Evolutionary conservation across 1,140 invertebrate species (phyloP).

Genomic region (Macrostomum lignano): DNA sequence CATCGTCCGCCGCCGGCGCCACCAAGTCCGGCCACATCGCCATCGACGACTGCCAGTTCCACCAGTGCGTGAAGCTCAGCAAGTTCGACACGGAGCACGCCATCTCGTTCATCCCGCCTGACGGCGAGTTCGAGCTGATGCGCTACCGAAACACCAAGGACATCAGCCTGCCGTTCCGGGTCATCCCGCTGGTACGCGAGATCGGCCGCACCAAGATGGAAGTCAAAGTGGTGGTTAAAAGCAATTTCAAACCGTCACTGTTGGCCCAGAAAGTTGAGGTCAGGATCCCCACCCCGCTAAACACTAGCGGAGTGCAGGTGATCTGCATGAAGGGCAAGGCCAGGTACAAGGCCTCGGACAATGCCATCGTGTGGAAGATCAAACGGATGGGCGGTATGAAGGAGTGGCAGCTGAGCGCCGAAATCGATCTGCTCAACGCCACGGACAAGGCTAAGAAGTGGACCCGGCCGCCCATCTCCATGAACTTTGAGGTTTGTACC

Average conservation of each 20-base stretch:
- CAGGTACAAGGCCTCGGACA: slow-evolving; percentile 97
- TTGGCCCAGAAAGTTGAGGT: slow-evolving; percentile 97
- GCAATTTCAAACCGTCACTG: slow-evolving; percentile 92
- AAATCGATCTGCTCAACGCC: slow-evolving; percentile 93
- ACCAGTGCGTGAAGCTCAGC: slow-evolving; percentile 94
- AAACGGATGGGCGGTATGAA: slow-evolving; percentile 99
- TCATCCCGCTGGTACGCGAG: slow-evolving; percentile 87
- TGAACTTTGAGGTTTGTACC: slow-evolving; percentile 93
- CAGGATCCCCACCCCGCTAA: slow-evolving; percentile 86
- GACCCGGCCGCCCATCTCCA: slow-evolving; percentile 97
- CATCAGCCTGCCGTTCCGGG: slow-evolving; percentile 90
- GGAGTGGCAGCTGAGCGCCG: slow-evolving; percentile 90
- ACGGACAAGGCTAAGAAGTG: slow-evolving; percentile 67
- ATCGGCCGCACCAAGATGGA: slow-evolving; percentile 97
- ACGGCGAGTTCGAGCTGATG: slow-evolving; percentile 99
- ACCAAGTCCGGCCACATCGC: too few relatives aligned
- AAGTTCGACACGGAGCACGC: slow-evolving; percentile 99
- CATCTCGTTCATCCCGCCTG: slow-evolving; percentile 96
- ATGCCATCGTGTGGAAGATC: slow-evolving; percentile 99
- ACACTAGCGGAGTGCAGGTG: slow-evolving; percentile 88
- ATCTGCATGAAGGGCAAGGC: slow-evolving; percentile 98
- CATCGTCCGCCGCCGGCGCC: too few relatives aligned
- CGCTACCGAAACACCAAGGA: slow-evolving; percentile 42
- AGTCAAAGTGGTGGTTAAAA: slow-evolving; percentile 92
- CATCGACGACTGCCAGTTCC: slow-evolving; percentile 98